Evolutionary conservation across 2,113 vertebrate species (phyloP).

Genomic region (Lates calcarifer): DNA sequence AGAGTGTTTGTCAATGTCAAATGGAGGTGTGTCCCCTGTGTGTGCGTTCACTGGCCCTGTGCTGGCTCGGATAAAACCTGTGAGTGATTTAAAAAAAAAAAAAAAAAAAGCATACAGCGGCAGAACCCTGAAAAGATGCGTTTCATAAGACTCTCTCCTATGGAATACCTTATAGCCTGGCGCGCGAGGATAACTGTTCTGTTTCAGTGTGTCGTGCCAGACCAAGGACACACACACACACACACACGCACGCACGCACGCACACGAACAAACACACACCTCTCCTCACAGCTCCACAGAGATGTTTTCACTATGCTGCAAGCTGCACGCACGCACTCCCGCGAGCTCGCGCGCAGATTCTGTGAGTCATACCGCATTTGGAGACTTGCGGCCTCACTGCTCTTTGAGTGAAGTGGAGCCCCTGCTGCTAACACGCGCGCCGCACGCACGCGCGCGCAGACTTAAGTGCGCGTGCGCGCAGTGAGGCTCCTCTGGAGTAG

Average conservation of each 20-base stretch:
- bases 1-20: slow-evolving; percentile 82
- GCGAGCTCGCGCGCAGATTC: slow-evolving; percentile 40
- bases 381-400: slow-evolving; percentile 51
- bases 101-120: not conserved
- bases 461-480: not conserved
- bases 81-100: no score
- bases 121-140: not conserved
- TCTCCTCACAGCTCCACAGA: not conserved
- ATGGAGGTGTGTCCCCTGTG: slow-evolving; percentile 78
- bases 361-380: slow-evolving; percentile 71
- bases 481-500: not conserved
- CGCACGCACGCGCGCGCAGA: not conserved
- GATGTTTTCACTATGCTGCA: slow-evolving; percentile 31
- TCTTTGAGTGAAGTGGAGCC: slow-evolving; percentile 58
- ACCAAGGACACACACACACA: slow-evolving; percentile 44
- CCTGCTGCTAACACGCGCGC: slow-evolving; percentile 45
- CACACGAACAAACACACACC: slow-evolving; percentile 1
- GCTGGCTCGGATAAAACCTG: not conserved
- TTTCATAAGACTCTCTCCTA: slow-evolving; percentile 25
- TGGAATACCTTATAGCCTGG: slow-evolving; percentile 5
- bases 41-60: slow-evolving; percentile 9
- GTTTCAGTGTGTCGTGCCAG: slow-evolving; percentile 41
- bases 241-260: slow-evolving; percentile 22
- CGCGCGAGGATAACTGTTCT: slow-evolving; percentile 15
- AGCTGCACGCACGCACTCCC: slow-evolving; percentile 12